Conservation (phyloP, 2,113 vertebrate genomes). For the Corythoichthys haematopterus region DNA sequence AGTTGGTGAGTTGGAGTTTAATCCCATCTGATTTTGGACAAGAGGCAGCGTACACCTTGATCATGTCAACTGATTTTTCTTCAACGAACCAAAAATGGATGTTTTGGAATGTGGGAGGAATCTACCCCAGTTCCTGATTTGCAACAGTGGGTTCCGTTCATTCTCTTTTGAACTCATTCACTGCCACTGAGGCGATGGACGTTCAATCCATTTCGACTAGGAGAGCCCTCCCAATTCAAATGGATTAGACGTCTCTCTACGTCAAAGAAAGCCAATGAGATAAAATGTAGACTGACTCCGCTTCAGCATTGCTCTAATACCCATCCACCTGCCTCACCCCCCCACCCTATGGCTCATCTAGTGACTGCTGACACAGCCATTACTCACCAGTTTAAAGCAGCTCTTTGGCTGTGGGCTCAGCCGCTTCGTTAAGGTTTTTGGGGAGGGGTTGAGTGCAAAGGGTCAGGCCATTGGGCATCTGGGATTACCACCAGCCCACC, state of each 20-base stretch:
- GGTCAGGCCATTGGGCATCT: slow-evolving; percentile 52
- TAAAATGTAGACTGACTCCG: slow-evolving; percentile 7
- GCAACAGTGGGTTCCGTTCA: slow-evolving; percentile 18
- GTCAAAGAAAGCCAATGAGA: too few relatives aligned
- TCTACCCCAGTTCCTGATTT: not conserved
- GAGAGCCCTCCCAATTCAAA: too few relatives aligned
- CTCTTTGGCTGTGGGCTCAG: slow-evolving; percentile 42
- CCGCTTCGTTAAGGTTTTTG: slow-evolving; percentile 33
- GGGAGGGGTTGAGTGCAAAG: slow-evolving; percentile 36
- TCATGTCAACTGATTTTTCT: too few relatives aligned
- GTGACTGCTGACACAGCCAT: slow-evolving; percentile 67
- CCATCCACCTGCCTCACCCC: not conserved
- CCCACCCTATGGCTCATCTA: slow-evolving; percentile 45
- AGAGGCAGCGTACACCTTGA: too few relatives aligned
- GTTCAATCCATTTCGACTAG: too few relatives aligned
- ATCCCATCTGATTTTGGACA: too few relatives aligned
- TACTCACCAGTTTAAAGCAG: slow-evolving; percentile 54
- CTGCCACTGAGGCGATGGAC: too few relatives aligned
- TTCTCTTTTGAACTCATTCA: slow-evolving; percentile 12
- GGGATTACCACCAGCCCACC: slow-evolving; percentile 56
- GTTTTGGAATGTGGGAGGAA: not conserved
- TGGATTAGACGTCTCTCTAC: too few relatives aligned
- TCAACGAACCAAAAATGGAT: not conserved
- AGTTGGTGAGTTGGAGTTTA: too few relatives aligned
- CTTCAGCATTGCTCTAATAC: slow-evolving; percentile 33